These are phyloP conservation scores for Drosophila virilis DNA, from an alignment of 1,140 invertebrate species.

Conservation along the genomic window DNA sequence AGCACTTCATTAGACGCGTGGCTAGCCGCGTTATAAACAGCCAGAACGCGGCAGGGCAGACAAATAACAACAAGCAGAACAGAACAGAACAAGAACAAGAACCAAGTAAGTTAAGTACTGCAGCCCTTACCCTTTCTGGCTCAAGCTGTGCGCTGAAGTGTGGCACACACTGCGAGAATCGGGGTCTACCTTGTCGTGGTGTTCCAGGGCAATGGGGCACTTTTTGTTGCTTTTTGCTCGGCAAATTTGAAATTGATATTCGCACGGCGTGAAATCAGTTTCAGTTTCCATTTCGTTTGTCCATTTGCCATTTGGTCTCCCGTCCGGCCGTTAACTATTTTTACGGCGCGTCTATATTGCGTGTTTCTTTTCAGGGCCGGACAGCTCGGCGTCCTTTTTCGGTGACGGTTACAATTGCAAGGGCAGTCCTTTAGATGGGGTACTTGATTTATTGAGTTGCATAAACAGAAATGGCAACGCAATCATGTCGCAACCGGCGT, in stretches of 20 bases:
- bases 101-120: conserved; percentile 3
- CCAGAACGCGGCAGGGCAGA: conserved; percentile 16
- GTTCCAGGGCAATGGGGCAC: conserved; percentile 10
- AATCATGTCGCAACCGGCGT: conserved; percentile 74
- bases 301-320: conserved; percentile 50
- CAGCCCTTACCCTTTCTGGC: conserved; percentile 9
- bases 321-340: conserved; percentile 53
- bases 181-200: conserved; percentile 18
- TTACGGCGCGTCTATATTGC: conserved; percentile 66
- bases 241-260: conserved; percentile 84
- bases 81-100: conserved; percentile 4
- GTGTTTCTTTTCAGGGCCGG: conserved; percentile 35
- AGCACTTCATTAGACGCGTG: conserved; percentile 80
- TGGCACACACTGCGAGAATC: conserved; percentile 13
- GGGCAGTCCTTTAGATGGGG: conserved; percentile 28
- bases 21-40: conserved; percentile 41
- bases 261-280: conserved; percentile 77
- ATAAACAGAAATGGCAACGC: conserved; percentile 83
- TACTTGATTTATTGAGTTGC: conserved; percentile 83
- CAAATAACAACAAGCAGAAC: conserved; percentile 30
- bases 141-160: conserved; percentile 40
- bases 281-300: conserved; percentile 60
- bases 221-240: conserved; percentile 46
- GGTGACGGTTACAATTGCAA: conserved; percentile 23
- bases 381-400: conserved; percentile 24